Evolutionary conservation across 2,797 vertebrate species (phyloP).

Genomic region (Danio kyathit): DNA sequence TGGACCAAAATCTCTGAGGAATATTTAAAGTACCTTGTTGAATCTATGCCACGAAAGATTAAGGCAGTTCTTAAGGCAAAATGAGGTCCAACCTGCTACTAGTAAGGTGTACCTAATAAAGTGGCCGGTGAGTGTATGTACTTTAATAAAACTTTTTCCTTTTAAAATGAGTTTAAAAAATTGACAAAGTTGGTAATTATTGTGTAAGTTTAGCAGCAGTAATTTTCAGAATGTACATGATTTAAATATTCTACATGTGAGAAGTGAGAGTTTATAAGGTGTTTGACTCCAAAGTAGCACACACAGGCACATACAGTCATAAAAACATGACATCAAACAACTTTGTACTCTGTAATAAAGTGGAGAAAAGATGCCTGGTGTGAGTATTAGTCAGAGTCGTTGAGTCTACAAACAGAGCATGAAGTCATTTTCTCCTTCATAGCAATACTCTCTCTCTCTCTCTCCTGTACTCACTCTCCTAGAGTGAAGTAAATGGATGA

Average conservation of each 20-base stretch:
- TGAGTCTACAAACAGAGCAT: conserved; percentile 42
- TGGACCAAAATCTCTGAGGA: too few species aligned
- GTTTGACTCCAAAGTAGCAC: background rate
- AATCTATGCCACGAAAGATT: too few species aligned
- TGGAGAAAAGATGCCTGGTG: conserved; percentile 29
- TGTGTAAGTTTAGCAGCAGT: too few species aligned
- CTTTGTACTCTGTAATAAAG: conserved; percentile 5
- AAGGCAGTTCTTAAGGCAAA: too few species aligned
- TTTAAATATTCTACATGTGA: background rate
- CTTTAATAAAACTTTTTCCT: too few species aligned
- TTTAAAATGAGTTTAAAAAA: too few species aligned
- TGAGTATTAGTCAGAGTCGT: conserved; percentile 28
- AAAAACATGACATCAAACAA: conserved; percentile 5
- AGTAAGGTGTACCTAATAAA: too few species aligned
- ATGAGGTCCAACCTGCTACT: too few species aligned
- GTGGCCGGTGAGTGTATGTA: too few species aligned
- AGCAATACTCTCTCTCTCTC: background rate
- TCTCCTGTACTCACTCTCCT: background rate
- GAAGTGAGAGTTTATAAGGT: background rate
- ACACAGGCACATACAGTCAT: conserved; percentile 1
- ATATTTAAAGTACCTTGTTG: too few species aligned
- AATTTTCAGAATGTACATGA: background rate
- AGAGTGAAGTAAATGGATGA: background rate
- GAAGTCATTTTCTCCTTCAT: conserved; percentile 42
- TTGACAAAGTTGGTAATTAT: too few species aligned